A percentile compares a stretch with the other conserved stretches of the same genome.
Evolutionary conservation across 1,140 invertebrate species (phyloP).

Genomic region (Tetranychus urticae): DNA sequence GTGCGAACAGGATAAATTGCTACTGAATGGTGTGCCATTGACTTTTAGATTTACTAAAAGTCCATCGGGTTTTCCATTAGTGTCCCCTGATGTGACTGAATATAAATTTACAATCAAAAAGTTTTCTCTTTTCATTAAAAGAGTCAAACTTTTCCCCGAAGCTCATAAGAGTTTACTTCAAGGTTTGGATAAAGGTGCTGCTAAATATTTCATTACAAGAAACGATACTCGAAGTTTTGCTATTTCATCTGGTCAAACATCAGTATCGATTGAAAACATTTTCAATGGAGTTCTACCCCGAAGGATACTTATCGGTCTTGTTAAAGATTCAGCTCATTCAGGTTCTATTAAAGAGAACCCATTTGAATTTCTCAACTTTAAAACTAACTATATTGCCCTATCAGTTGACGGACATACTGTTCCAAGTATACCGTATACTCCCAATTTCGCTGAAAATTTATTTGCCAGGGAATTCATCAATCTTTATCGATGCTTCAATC

Average conservation of each 20-base stretch:
- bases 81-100: not conserved
- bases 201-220: not conserved
- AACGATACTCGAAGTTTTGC: not conserved
- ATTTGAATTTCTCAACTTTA: not conserved
- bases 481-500: not conserved
- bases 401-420: not conserved
- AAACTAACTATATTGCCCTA: not conserved
- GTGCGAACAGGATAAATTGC: not conserved
- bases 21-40: not conserved
- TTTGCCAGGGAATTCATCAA: not conserved
- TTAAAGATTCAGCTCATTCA: not conserved
- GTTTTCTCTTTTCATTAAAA: not conserved
- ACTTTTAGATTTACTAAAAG: not conserved
- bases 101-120: not conserved
- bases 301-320: not conserved
- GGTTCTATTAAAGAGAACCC: not conserved
- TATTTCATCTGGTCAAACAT: not conserved
- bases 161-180: not conserved
- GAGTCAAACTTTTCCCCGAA: not conserved
- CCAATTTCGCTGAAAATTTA: not conserved
- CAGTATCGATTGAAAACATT: not conserved
- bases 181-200: not conserved
- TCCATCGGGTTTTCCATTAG: not conserved
- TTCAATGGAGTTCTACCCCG: not conserved
- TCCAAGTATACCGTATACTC: not conserved